A percentile compares a stretch with the other conserved stretches of the same genome.
These are phyloP conservation scores for Colostygia pectinataria DNA, from an alignment of 2,888 invertebrate genomes.

Conservation along the genomic window DNA sequence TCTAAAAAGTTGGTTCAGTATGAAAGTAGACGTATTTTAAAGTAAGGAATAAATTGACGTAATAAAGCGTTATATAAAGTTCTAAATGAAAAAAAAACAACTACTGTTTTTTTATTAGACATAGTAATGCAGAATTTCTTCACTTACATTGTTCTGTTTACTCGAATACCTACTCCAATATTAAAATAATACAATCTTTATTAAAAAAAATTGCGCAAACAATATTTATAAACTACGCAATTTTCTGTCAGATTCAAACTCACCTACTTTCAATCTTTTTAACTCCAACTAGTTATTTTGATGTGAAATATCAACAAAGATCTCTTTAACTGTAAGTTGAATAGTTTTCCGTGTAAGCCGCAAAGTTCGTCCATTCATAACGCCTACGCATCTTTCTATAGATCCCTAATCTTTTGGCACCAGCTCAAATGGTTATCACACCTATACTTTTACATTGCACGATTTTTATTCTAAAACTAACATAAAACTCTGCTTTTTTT, in stretches of 20 bases:
- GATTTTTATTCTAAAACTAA: constrained; percentile 26
- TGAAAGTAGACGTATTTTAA: constrained; percentile 44
- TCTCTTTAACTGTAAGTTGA: constrained; percentile 29
- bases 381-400: constrained; percentile 54
- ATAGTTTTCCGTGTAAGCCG: constrained; percentile 43
- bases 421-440: constrained; percentile 59
- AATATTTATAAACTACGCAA: not conserved
- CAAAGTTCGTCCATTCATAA: constrained; percentile 55
- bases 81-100: constrained; percentile 4
- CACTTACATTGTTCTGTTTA: too few relatives aligned
- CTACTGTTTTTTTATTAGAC: not conserved
- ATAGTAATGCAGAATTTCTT: not conserved
- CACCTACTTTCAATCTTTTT: constrained; percentile 29
- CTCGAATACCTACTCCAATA: too few relatives aligned
- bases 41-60: too few relatives aligned
- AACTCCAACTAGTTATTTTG: constrained; percentile 13
- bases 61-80: too few relatives aligned
- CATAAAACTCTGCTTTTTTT: not conserved
- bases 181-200: too few relatives aligned
- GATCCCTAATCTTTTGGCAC: constrained; percentile 73
- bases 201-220: not conserved
- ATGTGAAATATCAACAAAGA: constrained; percentile 25
- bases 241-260: constrained; percentile 4
- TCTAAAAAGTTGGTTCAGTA: constrained; percentile 67
- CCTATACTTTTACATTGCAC: constrained; percentile 54